phyloP scores from a whole-genome alignment of 2,797 vertebrate genomes.

The Chromis chromis region DNA sequence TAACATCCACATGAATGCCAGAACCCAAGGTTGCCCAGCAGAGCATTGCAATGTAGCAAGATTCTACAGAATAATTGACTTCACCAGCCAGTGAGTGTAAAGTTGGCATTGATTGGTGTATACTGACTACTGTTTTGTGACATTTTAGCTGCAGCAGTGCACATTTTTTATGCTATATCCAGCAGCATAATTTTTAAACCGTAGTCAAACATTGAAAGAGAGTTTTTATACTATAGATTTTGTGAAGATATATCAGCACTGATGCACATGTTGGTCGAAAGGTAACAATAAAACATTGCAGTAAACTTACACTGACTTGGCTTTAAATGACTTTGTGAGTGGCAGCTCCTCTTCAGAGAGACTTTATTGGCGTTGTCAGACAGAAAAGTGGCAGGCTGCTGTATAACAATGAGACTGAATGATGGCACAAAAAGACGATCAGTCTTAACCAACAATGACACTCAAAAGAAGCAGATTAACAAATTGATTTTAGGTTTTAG shows the following conservation, averaged over 20 bases:
- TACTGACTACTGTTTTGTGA: background rate
- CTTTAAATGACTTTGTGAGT: too few relatives aligned
- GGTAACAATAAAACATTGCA: too few relatives aligned
- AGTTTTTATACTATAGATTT: background rate
- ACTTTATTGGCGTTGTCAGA: too few relatives aligned
- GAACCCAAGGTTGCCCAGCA: too few relatives aligned
- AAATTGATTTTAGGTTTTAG: background rate
- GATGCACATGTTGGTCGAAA: too few relatives aligned
- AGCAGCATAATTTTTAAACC: background rate
- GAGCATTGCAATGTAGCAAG: too few relatives aligned
- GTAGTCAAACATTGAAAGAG: background rate
- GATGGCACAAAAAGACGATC: background rate
- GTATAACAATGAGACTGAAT: background rate
- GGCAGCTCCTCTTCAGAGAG: too few relatives aligned
- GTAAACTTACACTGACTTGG: too few relatives aligned
- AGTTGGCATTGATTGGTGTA: background rate
- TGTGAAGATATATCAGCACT: background rate
- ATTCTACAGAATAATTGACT: too few relatives aligned
- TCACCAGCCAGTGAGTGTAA: too few relatives aligned
- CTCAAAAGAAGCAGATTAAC: constrained; percentile 2
- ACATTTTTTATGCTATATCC: background rate
- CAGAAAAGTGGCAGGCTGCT: background rate
- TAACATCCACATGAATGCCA: too few relatives aligned
- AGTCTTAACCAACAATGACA: background rate
- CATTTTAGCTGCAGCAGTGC: background rate